These are phyloP conservation scores for Gryon sp. DNA, from an alignment of 1,140 invertebrate genomes.

Conservation along the genomic window DNA sequence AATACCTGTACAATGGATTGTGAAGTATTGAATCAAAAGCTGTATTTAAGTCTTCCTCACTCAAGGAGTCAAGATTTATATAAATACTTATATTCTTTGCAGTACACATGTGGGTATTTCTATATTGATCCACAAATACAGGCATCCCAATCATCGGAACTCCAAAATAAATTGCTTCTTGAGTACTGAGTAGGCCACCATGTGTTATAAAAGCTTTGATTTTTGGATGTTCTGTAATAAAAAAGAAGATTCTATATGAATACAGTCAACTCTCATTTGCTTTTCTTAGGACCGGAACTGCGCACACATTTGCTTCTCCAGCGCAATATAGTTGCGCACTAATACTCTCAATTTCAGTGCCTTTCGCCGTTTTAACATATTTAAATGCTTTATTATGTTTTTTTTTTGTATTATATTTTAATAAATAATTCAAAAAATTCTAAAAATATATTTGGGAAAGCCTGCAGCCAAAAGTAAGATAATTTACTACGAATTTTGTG, in stretches of 20 bases:
- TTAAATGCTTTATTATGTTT: neutral
- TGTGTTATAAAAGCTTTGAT: conserved; percentile 78
- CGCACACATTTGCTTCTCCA: too few species aligned
- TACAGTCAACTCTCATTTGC: too few species aligned
- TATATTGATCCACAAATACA: conserved; percentile 67
- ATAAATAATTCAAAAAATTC: too few species aligned
- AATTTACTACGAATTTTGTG: too few species aligned
- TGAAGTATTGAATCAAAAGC: conserved; percentile 47
- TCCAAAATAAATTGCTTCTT: conserved; percentile 76
- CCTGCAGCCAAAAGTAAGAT: too few species aligned
- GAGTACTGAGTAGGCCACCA: conserved; percentile 77
- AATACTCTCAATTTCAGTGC: too few species aligned
- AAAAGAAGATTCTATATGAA: neutral
- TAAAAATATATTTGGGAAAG: too few species aligned
- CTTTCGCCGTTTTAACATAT: conserved; percentile 2
- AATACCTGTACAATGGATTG: conserved; percentile 59
- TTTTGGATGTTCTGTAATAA: conserved; percentile 73
- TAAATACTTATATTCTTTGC: neutral
- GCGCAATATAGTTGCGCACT: too few species aligned
- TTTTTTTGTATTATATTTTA: neutral
- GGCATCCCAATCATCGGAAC: conserved; percentile 79
- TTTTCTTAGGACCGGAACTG: too few species aligned
- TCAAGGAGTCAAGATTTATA: conserved; percentile 28
- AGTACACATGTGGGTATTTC: conserved; percentile 39
- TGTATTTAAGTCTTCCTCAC: conserved; percentile 33